These are phyloP conservation scores for Apteryx mantelli DNA, from an alignment of 2,113 vertebrate species.

Conservation along the genomic window DNA sequence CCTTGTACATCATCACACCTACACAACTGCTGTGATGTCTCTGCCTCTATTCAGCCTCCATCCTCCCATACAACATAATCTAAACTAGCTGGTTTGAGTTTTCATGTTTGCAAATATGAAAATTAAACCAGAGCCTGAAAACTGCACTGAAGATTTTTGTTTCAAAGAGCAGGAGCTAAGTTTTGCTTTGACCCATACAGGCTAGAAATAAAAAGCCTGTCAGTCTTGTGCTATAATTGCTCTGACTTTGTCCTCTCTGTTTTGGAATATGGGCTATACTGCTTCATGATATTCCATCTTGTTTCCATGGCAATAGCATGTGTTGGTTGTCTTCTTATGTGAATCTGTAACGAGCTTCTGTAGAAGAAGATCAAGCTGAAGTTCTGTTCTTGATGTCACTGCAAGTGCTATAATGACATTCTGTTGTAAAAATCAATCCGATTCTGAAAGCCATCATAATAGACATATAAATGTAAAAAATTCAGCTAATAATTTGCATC, in stretches of 20 bases:
- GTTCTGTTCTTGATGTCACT: conserved; percentile 54
- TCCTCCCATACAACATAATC: neutral
- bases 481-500: conserved; percentile 20
- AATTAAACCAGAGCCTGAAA: neutral
- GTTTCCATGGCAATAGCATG: conserved; percentile 68
- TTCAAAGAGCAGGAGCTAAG: neutral
- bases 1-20: conserved; percentile 15
- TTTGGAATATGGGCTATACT: conserved; percentile 38
- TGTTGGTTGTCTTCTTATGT: conserved; percentile 57
- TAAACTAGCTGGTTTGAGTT: neutral
- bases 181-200: conserved; percentile 18
- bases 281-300: conserved; percentile 49
- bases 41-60: neutral
- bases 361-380: conserved; percentile 50
- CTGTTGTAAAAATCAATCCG: conserved; percentile 45
- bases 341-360: conserved; percentile 64
- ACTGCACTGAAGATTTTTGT: neutral
- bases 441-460: conserved; percentile 1
- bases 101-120: neutral
- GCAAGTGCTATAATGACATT: conserved; percentile 16
- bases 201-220: conserved; percentile 21
- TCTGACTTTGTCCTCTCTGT: conserved; percentile 26
- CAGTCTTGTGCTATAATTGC: conserved; percentile 10
- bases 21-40: conserved; percentile 20
- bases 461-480: conserved; percentile 40